A percentile compares a stretch with the other conserved stretches of the same genome.
These are phyloP conservation scores for Diachasma alloeum DNA, from an alignment of 1,140 invertebrate genomes.

Conservation along the genomic window DNA sequence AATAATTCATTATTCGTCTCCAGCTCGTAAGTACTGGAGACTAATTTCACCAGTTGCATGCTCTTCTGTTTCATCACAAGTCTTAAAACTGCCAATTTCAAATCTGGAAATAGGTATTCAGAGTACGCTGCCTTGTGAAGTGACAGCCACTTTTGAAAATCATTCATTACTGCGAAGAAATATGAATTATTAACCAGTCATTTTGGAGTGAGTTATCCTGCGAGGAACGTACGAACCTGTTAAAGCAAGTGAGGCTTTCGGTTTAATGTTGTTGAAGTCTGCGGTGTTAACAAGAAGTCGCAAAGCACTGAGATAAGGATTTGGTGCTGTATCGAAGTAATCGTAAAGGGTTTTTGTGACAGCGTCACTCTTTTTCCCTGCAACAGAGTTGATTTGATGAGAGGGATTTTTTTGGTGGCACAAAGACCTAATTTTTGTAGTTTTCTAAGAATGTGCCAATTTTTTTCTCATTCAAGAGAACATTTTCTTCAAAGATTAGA, in stretches of 20 bases:
- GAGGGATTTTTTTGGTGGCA: too few relatives aligned
- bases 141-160: slow-evolving; percentile 65
- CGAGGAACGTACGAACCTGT: slow-evolving; percentile 55
- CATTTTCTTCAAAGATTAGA: too few relatives aligned
- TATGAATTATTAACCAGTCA: neutral
- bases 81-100: slow-evolving; percentile 71
- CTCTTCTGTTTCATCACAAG: slow-evolving; percentile 68
- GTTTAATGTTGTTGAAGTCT: slow-evolving; percentile 68
- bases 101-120: slow-evolving; percentile 61
- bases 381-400: slow-evolving; percentile 13
- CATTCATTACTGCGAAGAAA: slow-evolving; percentile 67
- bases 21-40: slow-evolving; percentile 67
- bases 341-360: slow-evolving; percentile 64
- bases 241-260: slow-evolving; percentile 64
- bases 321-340: slow-evolving; percentile 62
- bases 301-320: slow-evolving; percentile 68
- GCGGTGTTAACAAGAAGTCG: slow-evolving; percentile 67
- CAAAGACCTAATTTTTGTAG: too few relatives aligned
- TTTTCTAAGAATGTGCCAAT: neutral
- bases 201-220: neutral
- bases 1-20: slow-evolving; percentile 64
- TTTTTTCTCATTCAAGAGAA: slow-evolving; percentile 3
- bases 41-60: slow-evolving; percentile 64
- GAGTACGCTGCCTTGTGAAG: slow-evolving; percentile 47
- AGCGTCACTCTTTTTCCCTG: slow-evolving; percentile 68